Percentiles rank a stretch among this genome's conserved stretches.
These are phyloP conservation scores for Bombus impatiens DNA, from an alignment of 1,140 invertebrate species.

Conservation along the genomic window DNA sequence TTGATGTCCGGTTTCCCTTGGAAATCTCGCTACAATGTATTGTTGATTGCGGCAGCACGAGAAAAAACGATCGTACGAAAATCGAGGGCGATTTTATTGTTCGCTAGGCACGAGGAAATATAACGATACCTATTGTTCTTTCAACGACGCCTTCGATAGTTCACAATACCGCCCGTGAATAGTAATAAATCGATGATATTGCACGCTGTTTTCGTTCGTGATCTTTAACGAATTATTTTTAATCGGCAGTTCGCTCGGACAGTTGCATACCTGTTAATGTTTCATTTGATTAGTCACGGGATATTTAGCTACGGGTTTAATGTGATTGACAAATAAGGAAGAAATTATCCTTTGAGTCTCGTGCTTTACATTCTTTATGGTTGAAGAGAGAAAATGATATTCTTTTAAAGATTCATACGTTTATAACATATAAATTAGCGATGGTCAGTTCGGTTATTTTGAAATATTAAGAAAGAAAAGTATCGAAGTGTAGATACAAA, in stretches of 20 bases:
- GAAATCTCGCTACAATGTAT: conserved; percentile 17
- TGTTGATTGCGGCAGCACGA: conserved; percentile 4
- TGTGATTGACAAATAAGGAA: too few relatives aligned
- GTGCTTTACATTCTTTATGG: too few relatives aligned
- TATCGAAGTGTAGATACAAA: too few relatives aligned
- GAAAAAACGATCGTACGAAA: conserved; percentile 6
- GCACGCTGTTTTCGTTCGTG: neutral
- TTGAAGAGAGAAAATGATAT: too few relatives aligned
- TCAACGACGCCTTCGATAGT: neutral
- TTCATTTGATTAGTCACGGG: neutral
- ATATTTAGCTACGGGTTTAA: neutral
- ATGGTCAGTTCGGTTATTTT: too few relatives aligned
- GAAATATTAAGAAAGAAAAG: too few relatives aligned
- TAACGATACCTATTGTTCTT: conserved; percentile 44
- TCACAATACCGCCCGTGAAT: neutral
- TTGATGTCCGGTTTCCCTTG: neutral
- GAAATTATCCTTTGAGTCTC: too few relatives aligned
- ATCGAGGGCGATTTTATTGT: conserved; percentile 39
- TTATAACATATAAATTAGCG: too few relatives aligned
- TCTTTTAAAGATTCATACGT: too few relatives aligned
- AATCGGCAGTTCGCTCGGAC: neutral
- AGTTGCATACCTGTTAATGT: neutral
- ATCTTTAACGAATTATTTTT: neutral
- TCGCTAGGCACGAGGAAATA: neutral
- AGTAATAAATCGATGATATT: conserved; percentile 28